Base-by-base conservation (phyloP, 2,113 vertebrate genomes). In the Aptenodytes patagonicus region DNA sequence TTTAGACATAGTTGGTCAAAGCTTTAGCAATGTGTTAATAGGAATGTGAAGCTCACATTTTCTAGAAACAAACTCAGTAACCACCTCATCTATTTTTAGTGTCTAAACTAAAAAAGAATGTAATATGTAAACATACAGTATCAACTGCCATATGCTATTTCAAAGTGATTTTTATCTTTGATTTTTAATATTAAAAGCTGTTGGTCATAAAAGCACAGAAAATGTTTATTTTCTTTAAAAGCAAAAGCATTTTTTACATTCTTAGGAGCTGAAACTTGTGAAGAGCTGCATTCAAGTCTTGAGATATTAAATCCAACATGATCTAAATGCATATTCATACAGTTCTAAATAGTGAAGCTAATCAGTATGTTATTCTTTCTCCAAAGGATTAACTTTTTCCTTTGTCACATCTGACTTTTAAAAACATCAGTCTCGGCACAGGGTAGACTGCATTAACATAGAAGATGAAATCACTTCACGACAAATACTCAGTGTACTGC, bases 401-500 rank as follows among this genome's bases (percentile, higher is more conserved):
- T 90, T 89, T 89, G 49, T 65, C 38, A 84, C 69, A 42, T 93
- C 28, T 90, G 79, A 70, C 72, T 95, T 93, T 84, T 73, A 57
- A 83, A 96, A 96, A 82, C 46, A 78, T 40, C 72, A 60, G 21
- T 76, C 40, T 87, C 32, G 2, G 22, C 60, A 69, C 60, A 61
- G 68, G 10, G 26, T 61, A 94, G 26, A 76, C 42, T 86, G 46
- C 47, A 71, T 90, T 95, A 92, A 93, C 64, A 81, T 11, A 79
- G 77, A 84, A 86, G 89, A 94, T 96, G 62, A 96, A 97, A 86
- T 94, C 90, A 93, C 57, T 87, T 87, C 13, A 57, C 94, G 77
- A 96, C 87, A 95, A 95, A 96, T 76, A 90, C 76, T 71, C 66
- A 47, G 62, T 64, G 81, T 88, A 81, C 69, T 96, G 75, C 85